Conservation (phyloP, 2,888 invertebrate genomes). For the Torymus tubicola region DNA sequence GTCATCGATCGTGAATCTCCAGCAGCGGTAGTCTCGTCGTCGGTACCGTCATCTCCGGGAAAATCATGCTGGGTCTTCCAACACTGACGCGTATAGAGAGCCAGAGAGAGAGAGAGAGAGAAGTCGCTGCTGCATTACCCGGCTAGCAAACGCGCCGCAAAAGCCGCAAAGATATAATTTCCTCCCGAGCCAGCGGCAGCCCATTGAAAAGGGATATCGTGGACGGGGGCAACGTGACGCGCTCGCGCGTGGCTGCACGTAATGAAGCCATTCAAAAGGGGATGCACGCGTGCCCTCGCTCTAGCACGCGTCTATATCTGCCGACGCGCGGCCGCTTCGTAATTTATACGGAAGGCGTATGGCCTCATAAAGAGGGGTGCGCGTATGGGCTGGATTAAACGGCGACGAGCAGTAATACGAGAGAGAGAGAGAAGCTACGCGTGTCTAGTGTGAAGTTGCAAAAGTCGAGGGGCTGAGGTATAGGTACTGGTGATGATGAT, state of each 20-base stretch:
- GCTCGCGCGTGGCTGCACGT: constrained; percentile 19
- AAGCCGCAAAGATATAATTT: constrained; percentile 22
- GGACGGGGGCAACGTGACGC: background rate
- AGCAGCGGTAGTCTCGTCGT: too few relatives aligned
- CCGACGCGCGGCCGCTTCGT: constrained; percentile 56
- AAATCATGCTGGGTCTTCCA: too few relatives aligned
- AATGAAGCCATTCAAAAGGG: constrained; percentile 63
- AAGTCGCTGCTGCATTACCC: too few relatives aligned
- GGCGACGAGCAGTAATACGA: constrained; percentile 9
- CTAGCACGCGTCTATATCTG: too few relatives aligned
- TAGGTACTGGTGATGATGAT: too few relatives aligned
- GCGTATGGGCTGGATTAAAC: constrained; percentile 13
- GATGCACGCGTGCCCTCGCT: background rate
- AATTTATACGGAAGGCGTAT: constrained; percentile 63
- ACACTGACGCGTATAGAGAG: too few relatives aligned
- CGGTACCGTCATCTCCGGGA: too few relatives aligned
- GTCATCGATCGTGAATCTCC: background rate
- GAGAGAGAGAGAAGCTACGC: too few relatives aligned
- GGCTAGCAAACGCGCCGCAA: too few relatives aligned
- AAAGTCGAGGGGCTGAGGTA: too few relatives aligned
- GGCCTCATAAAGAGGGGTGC: constrained; percentile 56
- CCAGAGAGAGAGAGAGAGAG: too few relatives aligned
- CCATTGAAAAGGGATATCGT: constrained; percentile 58
- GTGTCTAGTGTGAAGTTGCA: too few relatives aligned
- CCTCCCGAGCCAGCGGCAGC: constrained; percentile 22